A percentile compares a stretch with the other conserved stretches of the same genome.
These are phyloP conservation scores for Geotria australis DNA, from an alignment of 2,797 vertebrate genomes.

Conservation along the genomic window DNA sequence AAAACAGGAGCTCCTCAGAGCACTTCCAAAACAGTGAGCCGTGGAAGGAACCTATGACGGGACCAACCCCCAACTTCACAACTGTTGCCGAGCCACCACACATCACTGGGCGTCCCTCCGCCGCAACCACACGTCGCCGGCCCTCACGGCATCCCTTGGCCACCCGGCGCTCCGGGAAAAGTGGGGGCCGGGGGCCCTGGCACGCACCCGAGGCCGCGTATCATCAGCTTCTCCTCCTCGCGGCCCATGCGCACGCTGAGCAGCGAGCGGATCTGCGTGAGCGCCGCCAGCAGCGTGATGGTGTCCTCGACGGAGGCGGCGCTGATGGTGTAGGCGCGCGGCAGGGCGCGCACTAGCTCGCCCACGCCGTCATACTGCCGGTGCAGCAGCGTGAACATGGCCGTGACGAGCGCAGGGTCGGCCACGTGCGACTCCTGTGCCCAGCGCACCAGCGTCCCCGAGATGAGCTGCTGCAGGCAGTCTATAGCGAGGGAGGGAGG, in stretches of 20 bases:
- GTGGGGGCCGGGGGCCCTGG: background rate
- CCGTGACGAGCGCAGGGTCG: conserved; percentile 62
- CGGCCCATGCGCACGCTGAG: conserved; percentile 77
- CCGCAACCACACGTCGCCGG: no score
- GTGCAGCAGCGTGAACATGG: conserved; percentile 74
- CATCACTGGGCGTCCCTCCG: no score
- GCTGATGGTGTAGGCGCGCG: conserved; percentile 83
- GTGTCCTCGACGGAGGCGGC: conserved; percentile 71
- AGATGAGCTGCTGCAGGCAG: conserved; percentile 64
- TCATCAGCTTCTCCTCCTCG: conserved; percentile 94
- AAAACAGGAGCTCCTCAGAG: no score
- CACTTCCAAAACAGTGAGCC: no score
- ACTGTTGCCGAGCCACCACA: no score
- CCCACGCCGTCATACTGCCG: conserved; percentile 77
- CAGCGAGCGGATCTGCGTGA: conserved; percentile 71
- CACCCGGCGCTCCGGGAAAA: no score
- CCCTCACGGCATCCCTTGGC: no score
- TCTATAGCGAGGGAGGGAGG: conserved; percentile 12
- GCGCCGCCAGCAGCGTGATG: conserved; percentile 54
- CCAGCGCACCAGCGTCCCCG: conserved; percentile 85
- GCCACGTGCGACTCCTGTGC: conserved; percentile 79
- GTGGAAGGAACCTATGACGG: no score
- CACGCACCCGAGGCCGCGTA: conserved; percentile 51
- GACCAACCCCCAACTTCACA: no score
- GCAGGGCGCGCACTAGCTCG: conserved; percentile 48